Percentiles rank a stretch among this genome's conserved stretches.
phyloP scores from a whole-genome alignment of 2,797 vertebrate genomes.

The Urophycis tenuis region DNA sequence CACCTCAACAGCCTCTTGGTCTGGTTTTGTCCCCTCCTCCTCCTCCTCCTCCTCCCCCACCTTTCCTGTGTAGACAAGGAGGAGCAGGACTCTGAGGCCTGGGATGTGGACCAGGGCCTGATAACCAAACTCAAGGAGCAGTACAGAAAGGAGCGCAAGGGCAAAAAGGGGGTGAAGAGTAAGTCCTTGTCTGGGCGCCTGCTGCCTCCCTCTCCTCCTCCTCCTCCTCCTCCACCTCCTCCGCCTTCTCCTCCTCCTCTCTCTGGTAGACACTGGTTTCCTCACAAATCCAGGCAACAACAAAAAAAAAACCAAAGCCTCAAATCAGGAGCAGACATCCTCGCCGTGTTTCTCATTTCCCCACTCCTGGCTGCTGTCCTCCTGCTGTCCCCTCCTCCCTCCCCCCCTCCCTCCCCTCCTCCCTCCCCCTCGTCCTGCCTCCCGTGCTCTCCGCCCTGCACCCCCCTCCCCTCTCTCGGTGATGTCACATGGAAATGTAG shows the following conservation, averaged over 20 bases:
- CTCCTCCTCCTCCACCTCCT: not conserved
- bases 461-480: not conserved
- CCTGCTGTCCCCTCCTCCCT: conserved; percentile 60
- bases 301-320: conserved; percentile 27
- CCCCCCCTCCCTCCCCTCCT: conserved; percentile 61
- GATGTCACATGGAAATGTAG: not conserved
- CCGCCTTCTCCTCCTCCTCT: conserved; percentile 25
- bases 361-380: conserved; percentile 68
- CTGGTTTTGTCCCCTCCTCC: conserved; percentile 79
- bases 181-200: conserved; percentile 79
- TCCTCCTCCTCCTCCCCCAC: not conserved
- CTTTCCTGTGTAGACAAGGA: conserved; percentile 92
- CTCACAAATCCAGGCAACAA: conserved; percentile 43
- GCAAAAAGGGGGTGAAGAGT: conserved; percentile 99
- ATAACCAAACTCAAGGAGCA: conserved; percentile 99
- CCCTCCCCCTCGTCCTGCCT: conserved; percentile 34
- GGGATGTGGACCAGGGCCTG: conserved; percentile 99
- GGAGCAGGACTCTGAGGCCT: conserved; percentile 95
- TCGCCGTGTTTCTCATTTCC: conserved; percentile 52
- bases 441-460: conserved; percentile 13
- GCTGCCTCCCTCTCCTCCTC: conserved; percentile 60
- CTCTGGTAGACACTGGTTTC: conserved; percentile 55
- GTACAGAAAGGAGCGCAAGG: conserved; percentile 99
- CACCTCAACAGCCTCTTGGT: conserved; percentile 69
- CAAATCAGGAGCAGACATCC: conserved; percentile 43